Evolutionary conservation across 2,113 vertebrate genomes (phyloP), one percentile per base, ranked within the genome.

Genomic region (Romanogobio albipinnatus): DNA sequence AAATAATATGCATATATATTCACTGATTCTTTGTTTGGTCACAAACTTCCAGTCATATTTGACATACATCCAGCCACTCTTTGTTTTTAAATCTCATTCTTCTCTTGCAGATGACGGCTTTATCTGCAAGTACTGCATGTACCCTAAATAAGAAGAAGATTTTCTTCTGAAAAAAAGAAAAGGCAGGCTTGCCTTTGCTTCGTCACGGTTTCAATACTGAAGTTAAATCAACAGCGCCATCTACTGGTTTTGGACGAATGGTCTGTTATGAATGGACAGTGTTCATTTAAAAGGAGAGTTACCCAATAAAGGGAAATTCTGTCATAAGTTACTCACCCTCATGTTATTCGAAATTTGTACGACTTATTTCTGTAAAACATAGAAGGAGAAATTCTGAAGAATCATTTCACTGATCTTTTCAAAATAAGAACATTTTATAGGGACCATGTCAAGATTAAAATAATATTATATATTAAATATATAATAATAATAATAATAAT

Each of bases 191-290:
- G 68, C 13, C 10, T 84, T n/a, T 53, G 17, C 7, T 75, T 76
- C 59, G 73, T 33, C 3, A 19, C 36, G 7, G 3, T 76, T 33
- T 15, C 3, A 47, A 45, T 43, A 4, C 33, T 51, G 29, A 82
- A 29, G n/a, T 68, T 89, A 68, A 76, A 76, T 58, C 85, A 87
- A 87, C 81, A 83, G 47, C 88, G 4, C 88, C 88, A 85, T 87
- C 88, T 87, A 56, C 33, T 87, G 88, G 83, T 62, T 47, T 58
- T 36, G 15, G 29, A 68, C 1, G 29, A 9, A 3, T 15, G 29
- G 29, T 36, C 64, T 33, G 62, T 66, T 9, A 9, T 19, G 64
- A 36, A 19, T 36, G 29, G 29, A 68, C 62, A 66, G 17, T 4
- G 3, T 68, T 17, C 14, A 68, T 68, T 68, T 36, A 9, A 62